Conservation (phyloP, 2,113 vertebrate species). For the Toxotes chatareus region DNA sequence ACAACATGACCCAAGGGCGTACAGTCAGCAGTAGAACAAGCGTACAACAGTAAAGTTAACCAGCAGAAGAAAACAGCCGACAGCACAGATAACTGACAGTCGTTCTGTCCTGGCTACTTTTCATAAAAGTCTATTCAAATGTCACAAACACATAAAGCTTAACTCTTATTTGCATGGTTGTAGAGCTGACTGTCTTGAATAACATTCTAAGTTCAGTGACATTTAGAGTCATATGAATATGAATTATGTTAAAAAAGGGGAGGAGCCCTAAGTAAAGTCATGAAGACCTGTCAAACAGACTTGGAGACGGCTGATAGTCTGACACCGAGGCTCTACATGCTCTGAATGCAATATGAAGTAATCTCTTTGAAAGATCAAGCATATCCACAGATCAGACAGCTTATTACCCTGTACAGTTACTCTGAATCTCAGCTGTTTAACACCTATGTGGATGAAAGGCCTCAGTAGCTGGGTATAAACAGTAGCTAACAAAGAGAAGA, state of each 20-base stretch:
- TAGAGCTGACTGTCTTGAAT: not conserved
- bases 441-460: conserved; percentile 55
- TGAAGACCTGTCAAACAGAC: not conserved
- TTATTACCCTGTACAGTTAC: conserved; percentile 23
- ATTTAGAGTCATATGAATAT: not conserved
- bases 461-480: not conserved
- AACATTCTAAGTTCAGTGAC: not conserved
- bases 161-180: conserved; percentile 15
- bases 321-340: not conserved
- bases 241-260: not conserved
- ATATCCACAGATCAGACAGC: conserved; percentile 40
- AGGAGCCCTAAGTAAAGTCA: not conserved
- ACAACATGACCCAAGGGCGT: conserved; percentile 2
- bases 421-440: conserved; percentile 33
- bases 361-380: conserved; percentile 46
- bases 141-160: not conserved
- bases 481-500: conserved; percentile 19
- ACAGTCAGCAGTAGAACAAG: not conserved
- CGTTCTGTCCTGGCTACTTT: not conserved
- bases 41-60: not conserved
- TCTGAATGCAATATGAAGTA: conserved; percentile 17
- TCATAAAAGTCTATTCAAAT: conserved; percentile 10
- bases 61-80: not conserved
- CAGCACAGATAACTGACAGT: not conserved
- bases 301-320: not conserved